Conservation (phyloP, 1,140 invertebrate species). For the Heliconius eleuchia region DNA sequence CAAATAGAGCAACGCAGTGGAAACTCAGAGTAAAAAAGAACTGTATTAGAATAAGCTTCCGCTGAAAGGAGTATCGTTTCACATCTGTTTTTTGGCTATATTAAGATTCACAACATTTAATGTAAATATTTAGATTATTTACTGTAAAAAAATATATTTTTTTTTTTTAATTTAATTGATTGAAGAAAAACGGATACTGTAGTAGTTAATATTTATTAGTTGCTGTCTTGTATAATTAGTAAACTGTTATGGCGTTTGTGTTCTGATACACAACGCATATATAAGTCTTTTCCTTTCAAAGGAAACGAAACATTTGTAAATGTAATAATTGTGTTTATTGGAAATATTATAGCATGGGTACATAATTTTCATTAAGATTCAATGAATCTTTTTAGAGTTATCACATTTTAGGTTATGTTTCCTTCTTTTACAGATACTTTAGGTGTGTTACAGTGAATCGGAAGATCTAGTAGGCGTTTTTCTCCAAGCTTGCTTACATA, state of each 20-base stretch:
- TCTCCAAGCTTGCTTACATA: slow-evolving; percentile 51
- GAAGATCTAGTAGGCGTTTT: slow-evolving; percentile 61
- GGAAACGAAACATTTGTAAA: slow-evolving; percentile 29
- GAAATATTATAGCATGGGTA: slow-evolving; percentile 33
- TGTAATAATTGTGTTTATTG: slow-evolving; percentile 7
- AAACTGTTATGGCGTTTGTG: slow-evolving; percentile 81
- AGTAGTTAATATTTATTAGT: slow-evolving; percentile 4
- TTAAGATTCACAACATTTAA: neutral
- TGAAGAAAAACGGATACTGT: neutral
- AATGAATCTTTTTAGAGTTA: slow-evolving; percentile 22
- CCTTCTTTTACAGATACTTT: slow-evolving; percentile 86
- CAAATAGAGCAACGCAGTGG: slow-evolving; percentile 27
- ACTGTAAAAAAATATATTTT: neutral
- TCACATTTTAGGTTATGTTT: slow-evolving; percentile 86
- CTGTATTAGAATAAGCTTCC: slow-evolving; percentile 49
- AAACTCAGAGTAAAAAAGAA: slow-evolving; percentile 25
- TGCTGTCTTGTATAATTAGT: slow-evolving; percentile 53
- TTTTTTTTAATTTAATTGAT: neutral
- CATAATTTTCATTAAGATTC: slow-evolving; percentile 39
- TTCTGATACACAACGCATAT: slow-evolving; percentile 78
- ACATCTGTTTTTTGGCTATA: slow-evolving; percentile 33
- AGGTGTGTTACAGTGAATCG: slow-evolving; percentile 82
- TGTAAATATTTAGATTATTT: neutral
- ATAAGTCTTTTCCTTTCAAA: slow-evolving; percentile 50
- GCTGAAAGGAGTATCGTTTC: slow-evolving; percentile 51